phyloP scores from a whole-genome alignment of 1,140 invertebrate species.

The Megathymus violae region DNA sequence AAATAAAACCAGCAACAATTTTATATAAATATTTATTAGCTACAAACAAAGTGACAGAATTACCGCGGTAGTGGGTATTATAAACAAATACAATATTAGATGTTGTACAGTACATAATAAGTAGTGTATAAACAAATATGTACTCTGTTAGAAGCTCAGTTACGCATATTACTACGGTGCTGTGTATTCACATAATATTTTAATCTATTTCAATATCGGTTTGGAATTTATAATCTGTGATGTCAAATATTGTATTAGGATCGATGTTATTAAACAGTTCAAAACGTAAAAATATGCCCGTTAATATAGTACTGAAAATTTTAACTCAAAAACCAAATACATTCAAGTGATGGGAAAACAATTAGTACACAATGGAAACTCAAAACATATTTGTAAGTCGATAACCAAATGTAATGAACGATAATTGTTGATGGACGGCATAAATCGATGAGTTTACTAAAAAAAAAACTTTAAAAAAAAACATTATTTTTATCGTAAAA shows the following conservation, averaged over 20 bases:
- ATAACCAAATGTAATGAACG: neutral
- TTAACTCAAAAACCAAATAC: too few relatives aligned
- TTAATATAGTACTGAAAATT: too few relatives aligned
- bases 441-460: neutral
- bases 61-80: constrained; percentile 49
- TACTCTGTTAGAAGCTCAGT: constrained; percentile 75
- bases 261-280: too few relatives aligned
- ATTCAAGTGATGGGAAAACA: too few relatives aligned
- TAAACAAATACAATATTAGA: constrained; percentile 63
- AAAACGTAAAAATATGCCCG: too few relatives aligned
- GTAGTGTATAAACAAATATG: constrained; percentile 76
- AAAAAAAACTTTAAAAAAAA: neutral
- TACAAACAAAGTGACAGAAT: constrained; percentile 77
- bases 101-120: constrained; percentile 52
- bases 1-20: constrained; percentile 49
- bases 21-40: constrained; percentile 79
- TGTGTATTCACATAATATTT: constrained; percentile 66
- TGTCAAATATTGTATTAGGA: neutral
- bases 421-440: neutral
- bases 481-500: too few relatives aligned
- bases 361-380: neutral
- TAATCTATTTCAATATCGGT: constrained; percentile 65
- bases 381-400: neutral
- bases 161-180: constrained; percentile 80
- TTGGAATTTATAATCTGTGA: constrained; percentile 46